phyloP scores from a whole-genome alignment of 1,140 invertebrate species.

The Conus betulinus region DNA sequence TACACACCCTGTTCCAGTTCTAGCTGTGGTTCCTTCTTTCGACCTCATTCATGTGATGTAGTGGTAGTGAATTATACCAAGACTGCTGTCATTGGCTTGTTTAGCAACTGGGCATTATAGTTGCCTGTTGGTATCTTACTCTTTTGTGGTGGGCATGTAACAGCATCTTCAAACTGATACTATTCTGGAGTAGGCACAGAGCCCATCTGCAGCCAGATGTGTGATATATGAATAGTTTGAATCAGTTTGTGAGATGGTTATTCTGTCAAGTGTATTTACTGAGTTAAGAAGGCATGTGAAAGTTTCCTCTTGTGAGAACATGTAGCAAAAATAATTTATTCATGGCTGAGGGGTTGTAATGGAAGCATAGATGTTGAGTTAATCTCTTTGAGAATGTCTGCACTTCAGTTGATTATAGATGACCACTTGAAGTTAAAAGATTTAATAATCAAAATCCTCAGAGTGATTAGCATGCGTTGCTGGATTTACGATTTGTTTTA shows the following conservation, averaged over 20 bases:
- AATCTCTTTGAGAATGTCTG: neutral
- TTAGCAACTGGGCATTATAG: neutral
- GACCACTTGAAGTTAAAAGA: neutral
- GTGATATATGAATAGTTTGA: neutral
- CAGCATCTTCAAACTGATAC: neutral
- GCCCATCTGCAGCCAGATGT: neutral
- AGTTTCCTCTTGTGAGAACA: neutral
- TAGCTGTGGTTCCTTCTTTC: neutral
- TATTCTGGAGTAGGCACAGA: neutral
- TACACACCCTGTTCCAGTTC: no score
- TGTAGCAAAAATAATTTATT: neutral
- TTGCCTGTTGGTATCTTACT: neutral
- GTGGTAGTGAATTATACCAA: neutral
- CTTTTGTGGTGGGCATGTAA: neutral
- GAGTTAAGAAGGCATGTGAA: neutral
- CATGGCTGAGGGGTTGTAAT: neutral
- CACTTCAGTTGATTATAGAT: neutral
- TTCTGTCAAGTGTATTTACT: neutral
- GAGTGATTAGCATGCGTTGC: neutral
- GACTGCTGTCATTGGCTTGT: neutral
- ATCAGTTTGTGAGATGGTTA: neutral
- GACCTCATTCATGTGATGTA: neutral
- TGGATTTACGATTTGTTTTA: neutral
- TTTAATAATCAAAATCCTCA: neutral
- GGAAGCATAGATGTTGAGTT: neutral